These are phyloP conservation scores for Gallirallus australis DNA, from an alignment of 2,797 vertebrate species.

Conservation along the genomic window DNA sequence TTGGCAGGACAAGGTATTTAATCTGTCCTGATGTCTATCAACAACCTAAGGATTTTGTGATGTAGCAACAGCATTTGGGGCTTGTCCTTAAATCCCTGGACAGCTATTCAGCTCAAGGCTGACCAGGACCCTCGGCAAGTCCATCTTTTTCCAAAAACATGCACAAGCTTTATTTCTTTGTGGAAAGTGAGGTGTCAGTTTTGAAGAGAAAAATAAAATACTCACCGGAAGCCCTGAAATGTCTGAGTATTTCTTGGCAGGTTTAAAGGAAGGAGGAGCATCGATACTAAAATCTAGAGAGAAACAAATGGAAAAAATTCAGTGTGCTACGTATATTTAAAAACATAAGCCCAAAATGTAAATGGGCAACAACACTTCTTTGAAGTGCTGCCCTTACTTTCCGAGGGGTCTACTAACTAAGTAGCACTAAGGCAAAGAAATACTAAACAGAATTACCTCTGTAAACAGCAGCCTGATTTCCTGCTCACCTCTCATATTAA, in stretches of 20 bases:
- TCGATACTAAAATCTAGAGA: constrained; percentile 92
- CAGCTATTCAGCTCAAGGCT: not conserved
- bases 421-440: not conserved
- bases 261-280: constrained; percentile 93
- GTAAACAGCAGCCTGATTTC: not conserved
- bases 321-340: not conserved
- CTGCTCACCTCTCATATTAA: not conserved
- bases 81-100: not conserved
- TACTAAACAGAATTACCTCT: not conserved
- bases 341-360: not conserved
- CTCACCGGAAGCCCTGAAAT: constrained; percentile 96
- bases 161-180: not conserved
- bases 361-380: not conserved
- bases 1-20: not conserved
- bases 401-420: not conserved
- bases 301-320: not conserved
- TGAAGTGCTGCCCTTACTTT: not conserved
- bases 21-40: not conserved
- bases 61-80: not conserved
- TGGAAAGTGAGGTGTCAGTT: not conserved
- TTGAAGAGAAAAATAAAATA: constrained; percentile 22
- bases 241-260: constrained; percentile 97
- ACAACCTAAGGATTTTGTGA: not conserved
- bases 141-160: not conserved
- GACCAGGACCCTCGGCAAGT: not conserved